Base-by-base conservation (phyloP, 2,113 vertebrate genomes). In the Periophthalmodon schlosseri region DNA sequence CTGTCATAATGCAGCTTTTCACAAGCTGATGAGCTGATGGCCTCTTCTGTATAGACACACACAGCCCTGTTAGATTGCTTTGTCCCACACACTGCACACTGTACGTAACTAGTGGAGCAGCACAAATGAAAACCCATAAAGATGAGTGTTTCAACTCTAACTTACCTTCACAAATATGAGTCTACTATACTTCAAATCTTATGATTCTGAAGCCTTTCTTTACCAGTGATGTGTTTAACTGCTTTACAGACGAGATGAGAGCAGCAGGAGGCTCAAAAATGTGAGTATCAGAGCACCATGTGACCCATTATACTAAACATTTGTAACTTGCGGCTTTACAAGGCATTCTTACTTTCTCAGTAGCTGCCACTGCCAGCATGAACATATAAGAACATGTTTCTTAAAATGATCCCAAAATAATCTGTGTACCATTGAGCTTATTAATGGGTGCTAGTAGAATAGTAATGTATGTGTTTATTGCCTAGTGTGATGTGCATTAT, bases 181-280 rank as follows among this genome's bases (percentile, higher is more conserved):
- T 5, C 65, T 14, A 44, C 21, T 47, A 58, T 57, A 16, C 77
- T 80, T 74, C 6, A 15, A 34, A 15, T 54, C 33, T 64, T 44
- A 44, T 44, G 39, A 44, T 9, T 11, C 8, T 8, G 9, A 44
- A 44, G 39, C 39, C 60, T 61, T 74, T 2, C 12, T 47, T 44
- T 15, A 54, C 8, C 18, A 18, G 20, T 64, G 16, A 28, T 21
- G 13, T 64, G 7, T 89, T 6, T 79, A 66, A n/a, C 57, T 21
- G 79, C 68, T 47, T 73, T 84, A 4, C 81, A 99, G 98, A 86
- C 92, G 87, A 15, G 95, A 96, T 91, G 98, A 99, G 87, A 95
- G 95, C 44, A 93, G 90, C 70, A 95, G 98, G 88, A 95, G 98
- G 91, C 93, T 97, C 65, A 99, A 98, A 95, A 99, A 99, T 93